Evolutionary conservation across 2,888 invertebrate species (phyloP), one percentile per base, ranked within the genome.

Genomic region (Dexiosoma caninum): DNA sequence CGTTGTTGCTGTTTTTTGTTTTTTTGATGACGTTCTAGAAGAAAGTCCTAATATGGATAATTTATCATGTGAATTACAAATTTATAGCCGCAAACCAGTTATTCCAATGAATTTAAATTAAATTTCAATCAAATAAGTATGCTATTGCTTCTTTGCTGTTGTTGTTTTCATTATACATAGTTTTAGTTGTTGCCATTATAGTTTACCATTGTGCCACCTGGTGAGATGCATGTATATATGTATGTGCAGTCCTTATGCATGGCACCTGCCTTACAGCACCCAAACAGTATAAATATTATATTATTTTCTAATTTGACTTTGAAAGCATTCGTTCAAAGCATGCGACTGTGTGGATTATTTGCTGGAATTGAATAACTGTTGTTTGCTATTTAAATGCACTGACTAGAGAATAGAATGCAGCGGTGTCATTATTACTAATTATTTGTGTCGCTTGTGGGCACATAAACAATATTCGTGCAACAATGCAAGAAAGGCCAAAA

Each of bases 41-140:
- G 19, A 51, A 44, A 35, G 35, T 27, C 53, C 35, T 64, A 64
- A 35, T 23, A 42, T 40, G 19, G 32, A 72, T 81, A 77, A 81
- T 74, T 74, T 69, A 81, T 77, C 72, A 72, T 57, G 69, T 69
- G 57, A 40, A 74, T 74, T 57, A 55, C 69, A 64, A 77, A 81
- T 81, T 77, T 66, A 74, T 81, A 69, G 62, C 81, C 77, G 69
- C 77, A 81, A 81, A 77, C 69, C 77, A 77, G 77, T 74, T 69
- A 77, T 77, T 74, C 77, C 59, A 77, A 74, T 70, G 72, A 77
- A 81, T 77, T 81, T 69, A 72, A 81, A 81, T 72, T 81, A 72
- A 77, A 81, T 64, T 81, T 74, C 77, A 77, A 81, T 81, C 77
- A 81, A 81, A 74, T 69, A 74, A 64, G 59, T 77, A 51, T 72